Conservation (phyloP, 2,113 vertebrate genomes). For the Corvus hawaiiensis region DNA sequence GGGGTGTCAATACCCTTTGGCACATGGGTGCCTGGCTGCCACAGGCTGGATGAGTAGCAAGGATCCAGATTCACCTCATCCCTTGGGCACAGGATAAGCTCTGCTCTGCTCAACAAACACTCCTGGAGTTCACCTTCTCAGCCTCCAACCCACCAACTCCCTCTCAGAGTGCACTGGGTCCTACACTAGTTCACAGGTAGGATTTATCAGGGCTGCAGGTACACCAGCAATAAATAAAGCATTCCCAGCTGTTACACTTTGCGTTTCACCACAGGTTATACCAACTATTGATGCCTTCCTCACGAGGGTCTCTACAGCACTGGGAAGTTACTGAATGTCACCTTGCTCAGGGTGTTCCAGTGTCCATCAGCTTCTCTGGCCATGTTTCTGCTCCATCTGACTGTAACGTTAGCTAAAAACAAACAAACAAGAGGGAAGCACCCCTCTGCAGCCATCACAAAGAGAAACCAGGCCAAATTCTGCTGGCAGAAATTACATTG, state of each 20-base stretch:
- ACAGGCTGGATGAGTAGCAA: not conserved
- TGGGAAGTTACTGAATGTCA: not conserved
- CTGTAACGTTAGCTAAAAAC: not conserved
- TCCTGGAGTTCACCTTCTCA: not conserved
- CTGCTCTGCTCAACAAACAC: not conserved
- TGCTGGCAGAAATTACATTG: not conserved
- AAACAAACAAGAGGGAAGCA: not conserved
- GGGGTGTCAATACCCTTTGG: not conserved
- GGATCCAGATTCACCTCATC: not conserved
- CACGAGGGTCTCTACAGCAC: not conserved
- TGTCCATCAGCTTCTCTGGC: not conserved
- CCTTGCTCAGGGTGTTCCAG: not conserved
- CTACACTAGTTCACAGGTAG: not conserved
- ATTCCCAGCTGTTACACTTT: rapidly evolving
- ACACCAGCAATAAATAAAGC: not conserved
- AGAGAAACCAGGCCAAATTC: not conserved
- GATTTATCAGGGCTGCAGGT: not conserved
- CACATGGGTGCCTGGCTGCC: not conserved
- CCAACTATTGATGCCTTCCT: not conserved
- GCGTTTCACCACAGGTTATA: not conserved
- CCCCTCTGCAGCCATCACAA: not conserved
- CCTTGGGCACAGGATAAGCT: not conserved
- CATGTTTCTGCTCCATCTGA: not conserved
- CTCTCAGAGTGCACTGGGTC: not conserved
- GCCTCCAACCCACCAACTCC: not conserved